These are phyloP conservation scores for Anolis carolinensis DNA, from an alignment of 2,113 vertebrate genomes.

Conservation along the genomic window DNA sequence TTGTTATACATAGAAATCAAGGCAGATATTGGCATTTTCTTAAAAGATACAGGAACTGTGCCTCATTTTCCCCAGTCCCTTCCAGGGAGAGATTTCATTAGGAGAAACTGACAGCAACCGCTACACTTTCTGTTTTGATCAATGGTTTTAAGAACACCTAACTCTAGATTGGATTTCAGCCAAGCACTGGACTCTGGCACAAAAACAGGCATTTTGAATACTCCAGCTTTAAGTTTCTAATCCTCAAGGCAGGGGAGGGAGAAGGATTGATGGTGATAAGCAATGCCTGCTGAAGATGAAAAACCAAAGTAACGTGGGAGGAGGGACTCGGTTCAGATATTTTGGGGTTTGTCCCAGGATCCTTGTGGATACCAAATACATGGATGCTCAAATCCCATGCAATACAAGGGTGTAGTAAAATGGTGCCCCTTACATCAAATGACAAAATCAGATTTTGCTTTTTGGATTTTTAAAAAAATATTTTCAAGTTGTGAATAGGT, in stretches of 20 bases:
- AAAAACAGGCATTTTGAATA: neutral
- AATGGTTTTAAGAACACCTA: constrained; percentile 5
- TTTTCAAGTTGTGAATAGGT: no score
- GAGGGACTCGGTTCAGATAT: neutral
- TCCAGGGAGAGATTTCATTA: constrained; percentile 34
- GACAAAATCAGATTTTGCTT: no score
- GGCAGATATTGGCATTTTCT: constrained; percentile 30
- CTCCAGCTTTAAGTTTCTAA: neutral
- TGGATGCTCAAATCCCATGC: no score
- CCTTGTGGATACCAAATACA: no score
- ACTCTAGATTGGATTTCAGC: constrained; percentile 1
- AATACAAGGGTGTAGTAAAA: no score
- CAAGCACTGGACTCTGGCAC: neutral
- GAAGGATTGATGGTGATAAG: no score
- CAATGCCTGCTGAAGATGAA: neutral
- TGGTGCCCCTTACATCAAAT: no score
- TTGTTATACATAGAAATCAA: neutral
- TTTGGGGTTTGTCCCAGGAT: no score
- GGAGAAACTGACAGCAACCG: neutral
- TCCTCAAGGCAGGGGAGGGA: neutral
- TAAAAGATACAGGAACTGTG: constrained; percentile 9
- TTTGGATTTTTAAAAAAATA: no score
- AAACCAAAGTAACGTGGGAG: neutral
- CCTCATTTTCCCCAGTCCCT: neutral
- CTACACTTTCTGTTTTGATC: constrained; percentile 19